Base-by-base conservation (phyloP, 2,797 vertebrate genomes). In the Moxostoma hubbsi region DNA sequence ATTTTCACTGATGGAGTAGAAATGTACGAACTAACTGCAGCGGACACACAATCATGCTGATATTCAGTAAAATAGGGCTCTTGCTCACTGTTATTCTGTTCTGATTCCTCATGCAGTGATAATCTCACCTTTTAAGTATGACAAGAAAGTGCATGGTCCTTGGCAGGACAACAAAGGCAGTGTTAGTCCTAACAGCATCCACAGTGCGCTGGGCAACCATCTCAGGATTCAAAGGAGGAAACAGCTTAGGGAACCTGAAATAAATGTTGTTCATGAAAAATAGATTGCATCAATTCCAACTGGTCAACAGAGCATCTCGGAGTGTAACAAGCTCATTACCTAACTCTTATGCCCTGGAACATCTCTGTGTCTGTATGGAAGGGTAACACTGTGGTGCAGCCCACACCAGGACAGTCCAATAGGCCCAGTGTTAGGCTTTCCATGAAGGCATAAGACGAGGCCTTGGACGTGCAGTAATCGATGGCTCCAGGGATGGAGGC, bases 381-480 rank as follows among this genome's bases (percentile, higher is more conserved):
- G 82, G 98, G 98, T 58, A 99, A 93, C 69, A 99, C 95, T 0
- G 98, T 99, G 77, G 98, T 99, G 86, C 97, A 97, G 11, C 94
- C 93, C 75, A 99, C 98, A 0, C 98, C 98, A 0, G 97, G 97
- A 71, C 98, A 99, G 91, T 98, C 96, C 82, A 99, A 93, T 88
- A 99, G 92, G 66, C 98, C 98, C 89, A 99, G 85, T 4, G 97
- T 97, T 90, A 99, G 91, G 90, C 98, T 99, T 89, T 99, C 98
- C 97, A 99, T 99, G 90, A 98, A 99, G 84, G 98, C 98, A 61
- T 97, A 94, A 13, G 98, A 96, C 0, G 98, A 97, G 1, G 98
- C 96, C 89, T 99, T 99, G 88, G 98, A 99, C 4, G 97, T 98
- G 92, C 97, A 98, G 86, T 99, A 99, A 88, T 99, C 98, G 54